phyloP scores from a whole-genome alignment of 2,888 invertebrate species.

The Smittia aterrima region DNA sequence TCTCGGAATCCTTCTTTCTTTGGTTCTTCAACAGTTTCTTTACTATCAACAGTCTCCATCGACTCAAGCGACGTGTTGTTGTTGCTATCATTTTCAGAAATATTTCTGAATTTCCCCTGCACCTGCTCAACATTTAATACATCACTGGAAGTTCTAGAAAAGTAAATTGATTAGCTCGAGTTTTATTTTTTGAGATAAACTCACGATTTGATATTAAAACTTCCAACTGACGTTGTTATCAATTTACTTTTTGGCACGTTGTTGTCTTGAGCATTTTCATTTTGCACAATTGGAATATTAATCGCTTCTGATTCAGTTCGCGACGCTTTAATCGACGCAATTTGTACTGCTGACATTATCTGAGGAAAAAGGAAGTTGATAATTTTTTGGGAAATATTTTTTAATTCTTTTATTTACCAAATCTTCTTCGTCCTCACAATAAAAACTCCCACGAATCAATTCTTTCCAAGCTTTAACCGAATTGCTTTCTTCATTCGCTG shows the following conservation, averaged over 20 bases:
- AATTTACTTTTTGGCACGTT: neutral
- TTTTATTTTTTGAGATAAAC: neutral
- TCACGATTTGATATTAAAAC: neutral
- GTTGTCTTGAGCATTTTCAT: neutral
- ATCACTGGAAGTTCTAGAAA: neutral
- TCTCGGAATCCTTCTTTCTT: conserved; percentile 32
- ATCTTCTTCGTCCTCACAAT: conserved; percentile 54
- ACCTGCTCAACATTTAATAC: neutral
- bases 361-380: neutral
- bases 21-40: neutral
- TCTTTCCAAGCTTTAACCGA: conserved; percentile 53
- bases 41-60: neutral
- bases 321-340: neutral
- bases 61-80: neutral
- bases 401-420: conserved; percentile 49
- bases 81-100: neutral
- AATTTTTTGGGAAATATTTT: neutral
- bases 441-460: conserved; percentile 50
- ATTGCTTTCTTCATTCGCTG: conserved; percentile 43
- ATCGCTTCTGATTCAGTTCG: no score
- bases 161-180: neutral
- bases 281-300: neutral
- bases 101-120: neutral
- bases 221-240: neutral
- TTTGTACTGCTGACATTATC: neutral